These are phyloP conservation scores for Pterocles burchelli DNA, from an alignment of 2,113 vertebrate species.

Conservation along the genomic window DNA sequence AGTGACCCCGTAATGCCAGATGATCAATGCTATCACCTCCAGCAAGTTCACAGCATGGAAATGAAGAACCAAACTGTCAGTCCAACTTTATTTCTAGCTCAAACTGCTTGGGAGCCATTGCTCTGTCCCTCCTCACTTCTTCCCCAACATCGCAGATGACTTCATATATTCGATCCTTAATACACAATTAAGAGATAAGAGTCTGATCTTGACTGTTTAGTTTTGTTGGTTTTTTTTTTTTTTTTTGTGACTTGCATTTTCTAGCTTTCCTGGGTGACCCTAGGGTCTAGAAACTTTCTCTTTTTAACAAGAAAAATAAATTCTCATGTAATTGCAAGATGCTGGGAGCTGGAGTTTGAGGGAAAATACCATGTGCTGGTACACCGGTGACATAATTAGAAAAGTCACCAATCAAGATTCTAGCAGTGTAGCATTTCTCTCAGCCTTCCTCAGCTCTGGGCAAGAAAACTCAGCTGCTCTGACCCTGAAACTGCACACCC, in stretches of 20 bases:
- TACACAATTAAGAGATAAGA: not conserved
- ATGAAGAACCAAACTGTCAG: not conserved
- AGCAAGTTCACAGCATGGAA: not conserved
- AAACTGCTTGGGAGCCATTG: not conserved
- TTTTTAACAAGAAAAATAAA: not conserved
- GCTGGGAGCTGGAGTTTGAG: not conserved
- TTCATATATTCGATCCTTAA: not conserved
- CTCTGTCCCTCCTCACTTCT: not conserved
- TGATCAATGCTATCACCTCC: not conserved
- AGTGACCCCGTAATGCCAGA: not conserved
- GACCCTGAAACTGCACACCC: not conserved
- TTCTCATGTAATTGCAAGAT: not conserved
- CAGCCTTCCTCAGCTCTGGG: not conserved
- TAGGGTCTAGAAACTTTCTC: not conserved
- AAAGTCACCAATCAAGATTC: not conserved
- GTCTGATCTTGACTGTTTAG: not conserved
- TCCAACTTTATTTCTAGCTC: not conserved
- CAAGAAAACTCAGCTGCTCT: not conserved
- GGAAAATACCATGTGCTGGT: not conserved
- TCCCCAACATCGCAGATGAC: not conserved
- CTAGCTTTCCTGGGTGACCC: not conserved
- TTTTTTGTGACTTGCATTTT: not conserved
- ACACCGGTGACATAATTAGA: not conserved
- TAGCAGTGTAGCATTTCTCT: not conserved
- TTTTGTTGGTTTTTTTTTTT: rapidly evolving